Evolutionary conservation across 2,113 vertebrate genomes (phyloP).

Genomic region (Beaufortia kweichowensis): DNA sequence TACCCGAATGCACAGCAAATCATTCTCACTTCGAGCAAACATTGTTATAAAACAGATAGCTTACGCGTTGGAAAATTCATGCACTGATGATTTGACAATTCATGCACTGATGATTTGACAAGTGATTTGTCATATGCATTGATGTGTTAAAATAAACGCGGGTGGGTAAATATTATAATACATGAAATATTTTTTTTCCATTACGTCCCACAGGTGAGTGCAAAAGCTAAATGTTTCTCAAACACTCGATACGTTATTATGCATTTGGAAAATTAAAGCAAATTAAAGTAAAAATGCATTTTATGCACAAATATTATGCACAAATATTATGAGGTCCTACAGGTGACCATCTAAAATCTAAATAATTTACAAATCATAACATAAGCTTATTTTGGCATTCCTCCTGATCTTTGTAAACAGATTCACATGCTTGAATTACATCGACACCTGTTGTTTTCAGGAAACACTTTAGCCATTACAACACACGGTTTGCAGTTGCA

Average conservation of each 20-base stretch:
- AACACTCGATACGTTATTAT: too few relatives aligned
- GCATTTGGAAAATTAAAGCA: too few relatives aligned
- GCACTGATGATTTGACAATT: too few relatives aligned
- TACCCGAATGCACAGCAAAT: conserved; percentile 58
- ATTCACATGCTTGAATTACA: background rate
- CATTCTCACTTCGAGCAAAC: conserved; percentile 59
- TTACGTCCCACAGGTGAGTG: background rate
- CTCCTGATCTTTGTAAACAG: conserved; percentile 9
- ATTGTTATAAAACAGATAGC: conserved; percentile 63
- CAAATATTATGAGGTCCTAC: too few relatives aligned
- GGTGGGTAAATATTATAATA: background rate
- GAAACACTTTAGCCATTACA: conserved; percentile 37
- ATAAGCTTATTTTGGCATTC: conserved; percentile 4
- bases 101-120: background rate
- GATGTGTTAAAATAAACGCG: too few relatives aligned
- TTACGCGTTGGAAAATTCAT: background rate
- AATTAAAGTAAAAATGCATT: too few relatives aligned
- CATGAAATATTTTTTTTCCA: background rate
- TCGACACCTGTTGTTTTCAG: conserved; percentile 37
- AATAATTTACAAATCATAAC: background rate
- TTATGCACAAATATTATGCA: too few relatives aligned
- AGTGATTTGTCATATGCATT: background rate
- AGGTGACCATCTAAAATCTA: too few relatives aligned
- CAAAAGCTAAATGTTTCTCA: too few relatives aligned
- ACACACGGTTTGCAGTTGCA: conserved; percentile 40